phyloP scores from a whole-genome alignment of 2,113 vertebrate genomes.

The Dermatemys mawii region DNA sequence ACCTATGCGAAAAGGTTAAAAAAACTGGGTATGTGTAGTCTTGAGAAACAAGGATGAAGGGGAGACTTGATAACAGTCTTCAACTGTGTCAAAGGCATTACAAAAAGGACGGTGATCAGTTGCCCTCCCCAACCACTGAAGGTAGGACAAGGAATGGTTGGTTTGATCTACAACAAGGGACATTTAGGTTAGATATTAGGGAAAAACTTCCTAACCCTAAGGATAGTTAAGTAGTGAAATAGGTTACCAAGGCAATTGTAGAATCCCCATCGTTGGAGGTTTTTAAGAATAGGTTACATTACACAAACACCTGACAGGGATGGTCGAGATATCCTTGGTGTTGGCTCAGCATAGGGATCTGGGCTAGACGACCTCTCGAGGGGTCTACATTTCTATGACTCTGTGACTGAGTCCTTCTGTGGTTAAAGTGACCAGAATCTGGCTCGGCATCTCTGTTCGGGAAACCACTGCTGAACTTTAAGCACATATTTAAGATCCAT shows the following conservation, averaged over 20 bases:
- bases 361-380: neutral
- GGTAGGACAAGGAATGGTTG: neutral
- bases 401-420: neutral
- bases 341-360: neutral
- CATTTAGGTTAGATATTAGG: neutral
- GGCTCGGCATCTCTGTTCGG: constrained; percentile 22
- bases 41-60: neutral
- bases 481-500: neutral
- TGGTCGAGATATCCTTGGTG: neutral
- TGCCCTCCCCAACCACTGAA: neutral
- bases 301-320: neutral
- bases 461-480: constrained; percentile 17
- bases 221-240: neutral
- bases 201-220: neutral
- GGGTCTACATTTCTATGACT: neutral
- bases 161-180: neutral
- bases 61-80: neutral
- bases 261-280: no score
- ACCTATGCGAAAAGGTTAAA: neutral
- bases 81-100: neutral
- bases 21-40: neutral
- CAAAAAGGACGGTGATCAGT: neutral
- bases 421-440: accelerated
- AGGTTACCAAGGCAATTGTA: neutral
- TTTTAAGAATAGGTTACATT: neutral